Percentiles rank a stretch among this genome's conserved stretches.
Conservation (phyloP, 2,113 vertebrate genomes). For the Carassius auratus region DNA sequence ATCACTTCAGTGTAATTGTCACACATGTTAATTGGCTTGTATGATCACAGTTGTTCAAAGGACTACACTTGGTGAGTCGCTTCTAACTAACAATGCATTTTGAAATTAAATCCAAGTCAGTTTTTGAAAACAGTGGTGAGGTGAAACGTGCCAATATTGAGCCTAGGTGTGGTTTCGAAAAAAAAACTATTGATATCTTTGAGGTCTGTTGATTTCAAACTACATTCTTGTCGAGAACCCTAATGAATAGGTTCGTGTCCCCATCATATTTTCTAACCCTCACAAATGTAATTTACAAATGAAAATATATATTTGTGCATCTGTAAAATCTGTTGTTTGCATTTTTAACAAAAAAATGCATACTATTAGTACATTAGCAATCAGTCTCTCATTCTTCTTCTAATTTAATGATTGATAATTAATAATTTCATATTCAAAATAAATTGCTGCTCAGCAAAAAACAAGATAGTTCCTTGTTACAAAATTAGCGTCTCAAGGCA, state of each 20-base stretch:
- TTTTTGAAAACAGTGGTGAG: background rate
- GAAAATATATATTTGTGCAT: background rate
- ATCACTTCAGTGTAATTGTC: slow-evolving; percentile 11
- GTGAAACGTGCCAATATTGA: background rate
- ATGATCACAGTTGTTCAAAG: slow-evolving; percentile 25
- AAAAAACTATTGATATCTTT: background rate
- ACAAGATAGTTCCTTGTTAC: background rate
- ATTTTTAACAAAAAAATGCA: slow-evolving; percentile 4
- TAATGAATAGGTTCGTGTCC: background rate
- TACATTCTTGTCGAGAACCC: background rate
- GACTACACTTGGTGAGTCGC: background rate
- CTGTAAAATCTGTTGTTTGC: background rate
- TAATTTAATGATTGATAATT: background rate
- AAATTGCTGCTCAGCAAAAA: background rate
- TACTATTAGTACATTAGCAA: background rate
- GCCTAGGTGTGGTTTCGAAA: slow-evolving; percentile 25
- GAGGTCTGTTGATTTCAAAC: slow-evolving; percentile 12
- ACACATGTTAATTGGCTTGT: slow-evolving; percentile 33
- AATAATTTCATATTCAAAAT: slow-evolving; percentile 14
- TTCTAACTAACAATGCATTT: background rate
- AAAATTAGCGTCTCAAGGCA: background rate
- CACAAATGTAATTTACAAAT: background rate
- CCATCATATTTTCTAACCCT: background rate
- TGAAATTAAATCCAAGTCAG: background rate
- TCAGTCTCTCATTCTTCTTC: background rate